Percentiles rank a stretch among this genome's conserved stretches.
These are phyloP conservation scores for Drosophila meridionalis DNA, from an alignment of 2,888 invertebrate species.

Conservation along the genomic window DNA sequence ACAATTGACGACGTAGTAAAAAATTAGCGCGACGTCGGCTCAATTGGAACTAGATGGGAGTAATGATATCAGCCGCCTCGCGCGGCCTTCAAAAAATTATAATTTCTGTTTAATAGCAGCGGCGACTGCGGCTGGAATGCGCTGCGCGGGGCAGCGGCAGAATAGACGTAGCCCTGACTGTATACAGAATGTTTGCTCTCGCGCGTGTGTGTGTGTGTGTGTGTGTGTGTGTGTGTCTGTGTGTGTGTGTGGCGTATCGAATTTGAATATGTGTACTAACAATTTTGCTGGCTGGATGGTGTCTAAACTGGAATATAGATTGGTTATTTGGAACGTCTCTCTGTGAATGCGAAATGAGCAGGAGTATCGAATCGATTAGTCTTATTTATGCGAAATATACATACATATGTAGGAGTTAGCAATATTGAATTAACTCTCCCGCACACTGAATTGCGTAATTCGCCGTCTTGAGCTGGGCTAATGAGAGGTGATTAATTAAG, in stretches of 20 bases:
- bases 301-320: slow-evolving; percentile 53
- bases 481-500: slow-evolving; percentile 64
- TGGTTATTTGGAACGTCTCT: slow-evolving; percentile 33
- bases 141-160: slow-evolving; percentile 22
- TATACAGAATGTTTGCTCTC: slow-evolving; percentile 42
- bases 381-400: slow-evolving; percentile 40
- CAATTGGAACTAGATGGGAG: slow-evolving; percentile 72
- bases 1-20: slow-evolving; percentile 60
- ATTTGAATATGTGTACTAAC: slow-evolving; percentile 70
- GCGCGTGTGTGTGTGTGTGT: background rate
- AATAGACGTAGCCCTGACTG: slow-evolving; percentile 43
- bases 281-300: slow-evolving; percentile 62
- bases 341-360: slow-evolving; percentile 35
- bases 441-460: slow-evolving; percentile 30
- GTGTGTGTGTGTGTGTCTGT: slow-evolving; percentile 4
- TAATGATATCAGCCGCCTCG: slow-evolving; percentile 62
- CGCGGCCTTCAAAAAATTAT: slow-evolving; percentile 79
- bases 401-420: too few species aligned
- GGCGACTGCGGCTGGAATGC: slow-evolving; percentile 32
- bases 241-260: slow-evolving; percentile 43
- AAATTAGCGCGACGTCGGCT: slow-evolving; percentile 54
- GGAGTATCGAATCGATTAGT: slow-evolving; percentile 19
- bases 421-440: slow-evolving; percentile 2
- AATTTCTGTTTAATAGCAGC: slow-evolving; percentile 72
- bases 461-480: slow-evolving; percentile 32